A percentile compares a stretch with the other conserved stretches of the same genome.
phyloP scores from a whole-genome alignment of 2,113 vertebrate species.

The Tamias sibiricus region DNA sequence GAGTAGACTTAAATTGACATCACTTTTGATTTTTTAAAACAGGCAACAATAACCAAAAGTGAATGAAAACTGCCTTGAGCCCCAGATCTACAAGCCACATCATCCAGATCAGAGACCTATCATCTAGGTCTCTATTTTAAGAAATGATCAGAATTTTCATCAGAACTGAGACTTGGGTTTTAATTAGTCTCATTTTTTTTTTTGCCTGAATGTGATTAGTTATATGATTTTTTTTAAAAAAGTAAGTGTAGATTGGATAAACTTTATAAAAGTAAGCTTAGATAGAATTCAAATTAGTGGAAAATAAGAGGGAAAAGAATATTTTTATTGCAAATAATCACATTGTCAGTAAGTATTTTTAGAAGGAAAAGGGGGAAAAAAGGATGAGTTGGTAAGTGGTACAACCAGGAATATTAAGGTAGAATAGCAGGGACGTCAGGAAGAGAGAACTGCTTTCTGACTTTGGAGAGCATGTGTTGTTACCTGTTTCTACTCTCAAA shows the following conservation, averaged over 20 bases:
- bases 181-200: not conserved
- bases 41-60: not conserved
- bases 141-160: not conserved
- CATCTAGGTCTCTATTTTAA: not conserved
- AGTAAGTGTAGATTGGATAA: no score
- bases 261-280: not conserved
- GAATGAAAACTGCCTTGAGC: not conserved
- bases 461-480: not conserved
- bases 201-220: constrained; percentile 4
- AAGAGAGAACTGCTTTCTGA: not conserved
- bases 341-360: not conserved
- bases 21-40: not conserved
- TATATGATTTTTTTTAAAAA: not conserved
- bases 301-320: constrained; percentile 14
- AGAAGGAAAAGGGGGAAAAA: not conserved
- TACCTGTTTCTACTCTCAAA: not conserved
- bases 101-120: no score
- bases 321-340: not conserved
- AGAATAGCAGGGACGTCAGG: not conserved
- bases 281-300: constrained; percentile 16
- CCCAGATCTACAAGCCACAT: not conserved
- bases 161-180: not conserved
- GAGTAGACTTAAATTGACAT: not conserved
- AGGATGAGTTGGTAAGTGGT: not conserved
- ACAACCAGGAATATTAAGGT: not conserved